phyloP scores from a whole-genome alignment of 2,113 vertebrate genomes.

The Dromaius novaehollandiae region DNA sequence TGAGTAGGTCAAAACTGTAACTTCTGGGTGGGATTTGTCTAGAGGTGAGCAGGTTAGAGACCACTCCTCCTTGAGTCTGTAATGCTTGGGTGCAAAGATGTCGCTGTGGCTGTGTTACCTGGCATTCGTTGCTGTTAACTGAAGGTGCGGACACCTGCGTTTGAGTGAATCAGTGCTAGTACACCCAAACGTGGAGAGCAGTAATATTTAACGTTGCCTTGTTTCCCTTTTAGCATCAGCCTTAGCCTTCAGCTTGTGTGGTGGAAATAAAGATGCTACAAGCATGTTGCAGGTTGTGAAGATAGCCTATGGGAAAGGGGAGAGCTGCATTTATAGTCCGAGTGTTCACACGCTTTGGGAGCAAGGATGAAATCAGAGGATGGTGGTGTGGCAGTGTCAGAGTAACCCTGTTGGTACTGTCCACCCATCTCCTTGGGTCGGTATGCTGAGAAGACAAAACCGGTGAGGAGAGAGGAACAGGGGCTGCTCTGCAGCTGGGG shows the following conservation, averaged over 20 bases:
- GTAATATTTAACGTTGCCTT: not conserved
- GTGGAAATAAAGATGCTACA: not conserved
- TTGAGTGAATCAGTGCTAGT: not conserved
- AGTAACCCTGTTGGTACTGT: not conserved
- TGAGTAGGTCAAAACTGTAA: not conserved
- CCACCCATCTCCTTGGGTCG: not conserved
- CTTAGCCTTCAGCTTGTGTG: not conserved
- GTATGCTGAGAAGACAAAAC: not conserved
- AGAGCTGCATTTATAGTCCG: not conserved
- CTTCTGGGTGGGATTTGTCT: not conserved
- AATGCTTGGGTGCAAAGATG: too few species aligned
- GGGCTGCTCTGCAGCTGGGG: not conserved
- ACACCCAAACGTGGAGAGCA: not conserved
- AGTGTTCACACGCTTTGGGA: not conserved
- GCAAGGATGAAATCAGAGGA: not conserved
- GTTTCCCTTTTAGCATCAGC: not conserved
- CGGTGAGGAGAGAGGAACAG: not conserved
- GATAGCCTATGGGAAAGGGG: not conserved
- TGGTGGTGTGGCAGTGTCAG: not conserved
- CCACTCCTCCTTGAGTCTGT: too few species aligned
- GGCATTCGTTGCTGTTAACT: not conserved
- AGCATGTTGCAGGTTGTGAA: not conserved
- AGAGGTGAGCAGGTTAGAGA: not conserved
- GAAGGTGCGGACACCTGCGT: fast-evolving
- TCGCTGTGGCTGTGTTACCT: not conserved